Evolutionary conservation across 2,113 vertebrate genomes (phyloP), one percentile per base, ranked within the genome.

Genomic region (Galbula dea): DNA sequence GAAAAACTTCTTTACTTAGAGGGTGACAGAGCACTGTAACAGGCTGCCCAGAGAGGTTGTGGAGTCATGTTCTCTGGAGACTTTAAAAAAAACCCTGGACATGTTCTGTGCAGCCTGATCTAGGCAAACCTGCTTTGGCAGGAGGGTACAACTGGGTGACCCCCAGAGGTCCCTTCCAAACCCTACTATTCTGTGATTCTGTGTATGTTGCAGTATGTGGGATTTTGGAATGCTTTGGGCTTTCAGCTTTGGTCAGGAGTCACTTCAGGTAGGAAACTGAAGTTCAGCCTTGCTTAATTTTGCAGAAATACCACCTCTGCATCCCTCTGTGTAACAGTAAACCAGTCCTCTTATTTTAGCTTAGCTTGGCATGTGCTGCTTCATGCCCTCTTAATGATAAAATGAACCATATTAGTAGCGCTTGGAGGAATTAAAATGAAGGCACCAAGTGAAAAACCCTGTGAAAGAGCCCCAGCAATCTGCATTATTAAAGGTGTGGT

Each of bases 401-500:
- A 95, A 86, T 59, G 48, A 26, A 57, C 46, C 22, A 23, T 94
- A 71, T 80, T 89, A 52, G 59, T 55, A 66, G 90, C 21, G 68
- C 85, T 91, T 55, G 22, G 88, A 86, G 55, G 76, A 86, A 52
- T 89, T 88, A 93, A 91, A 93, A 82, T 87, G 91, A 86, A 96
- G 88, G 24, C 65, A 88, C 24, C 12, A 12, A 67, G 65, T 75
- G 39, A 92, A 93, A 57, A 93, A 51, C n/a, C n/a, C 48, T 61
- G 48, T 52, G 69, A 86, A 84, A 52, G 27, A 20, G 65, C 76
- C 74, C 18, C 57, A 72, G 81, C 46, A 63, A 7, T 73, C 91
- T 98, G 89, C 97, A 98, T 98, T 98, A 98, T 98, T 98, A 95
- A 98, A 97, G 87, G 21, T 49, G 77, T 57, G 37, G 83, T 97